Conservation (phyloP, 2,113 vertebrate genomes). For the Amazona vittata region DNA sequence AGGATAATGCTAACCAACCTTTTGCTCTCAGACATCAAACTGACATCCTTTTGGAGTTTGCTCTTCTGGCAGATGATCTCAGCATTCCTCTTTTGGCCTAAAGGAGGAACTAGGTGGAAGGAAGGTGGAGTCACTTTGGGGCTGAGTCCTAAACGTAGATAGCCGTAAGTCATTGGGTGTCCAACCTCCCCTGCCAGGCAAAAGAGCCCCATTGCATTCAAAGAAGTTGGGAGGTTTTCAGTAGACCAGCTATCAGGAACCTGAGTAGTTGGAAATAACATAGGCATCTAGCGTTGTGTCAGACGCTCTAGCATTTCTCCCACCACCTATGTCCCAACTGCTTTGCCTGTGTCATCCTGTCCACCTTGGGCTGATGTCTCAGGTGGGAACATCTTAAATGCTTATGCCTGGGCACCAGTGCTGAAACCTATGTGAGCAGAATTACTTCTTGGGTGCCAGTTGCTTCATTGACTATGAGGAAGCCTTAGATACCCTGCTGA, state of each 20-base stretch:
- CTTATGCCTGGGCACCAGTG: not conserved
- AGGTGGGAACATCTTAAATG: not conserved
- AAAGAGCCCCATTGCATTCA: not conserved
- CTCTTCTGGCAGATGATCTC: not conserved
- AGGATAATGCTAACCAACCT: not conserved
- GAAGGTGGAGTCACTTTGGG: not conserved
- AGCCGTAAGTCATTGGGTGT: rapidly evolving
- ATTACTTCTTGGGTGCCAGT: not conserved
- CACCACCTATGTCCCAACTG: rapidly evolving
- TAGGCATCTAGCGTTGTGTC: not conserved
- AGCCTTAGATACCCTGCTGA: not conserved
- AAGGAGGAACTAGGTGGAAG: not conserved
- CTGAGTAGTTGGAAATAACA: not conserved
- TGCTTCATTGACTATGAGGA: not conserved
- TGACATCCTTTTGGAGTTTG: not conserved
- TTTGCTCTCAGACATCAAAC: not conserved
- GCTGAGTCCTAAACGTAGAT: not conserved
- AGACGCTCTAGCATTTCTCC: not conserved
- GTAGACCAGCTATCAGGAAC: not conserved
- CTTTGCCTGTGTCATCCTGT: not conserved
- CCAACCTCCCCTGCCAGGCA: not conserved
- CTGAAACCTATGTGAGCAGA: not conserved
- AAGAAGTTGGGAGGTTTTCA: not conserved
- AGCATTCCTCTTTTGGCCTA: not conserved
- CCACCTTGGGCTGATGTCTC: not conserved